A percentile compares a stretch with the other conserved stretches of the same genome.
Conservation (phyloP, 2,888 invertebrate genomes). For the Vannuccia rotundouncinata region DNA sequence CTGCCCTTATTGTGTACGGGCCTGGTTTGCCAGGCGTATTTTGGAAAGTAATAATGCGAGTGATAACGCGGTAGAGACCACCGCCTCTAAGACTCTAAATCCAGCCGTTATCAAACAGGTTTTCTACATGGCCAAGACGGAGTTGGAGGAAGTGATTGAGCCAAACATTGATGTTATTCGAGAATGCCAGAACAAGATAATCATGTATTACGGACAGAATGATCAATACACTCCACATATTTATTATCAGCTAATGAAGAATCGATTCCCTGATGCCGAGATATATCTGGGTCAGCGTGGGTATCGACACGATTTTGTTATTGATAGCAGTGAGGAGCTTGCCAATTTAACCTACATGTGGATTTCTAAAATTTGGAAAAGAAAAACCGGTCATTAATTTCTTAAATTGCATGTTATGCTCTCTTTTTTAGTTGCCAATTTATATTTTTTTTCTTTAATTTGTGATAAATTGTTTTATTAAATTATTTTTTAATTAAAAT, state of each 20-base stretch:
- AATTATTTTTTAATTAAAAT: no score
- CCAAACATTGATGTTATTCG: conserved; percentile 64
- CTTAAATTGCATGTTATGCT: no score
- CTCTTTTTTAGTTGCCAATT: no score
- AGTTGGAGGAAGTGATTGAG: conserved; percentile 68
- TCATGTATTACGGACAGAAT: conserved; percentile 70
- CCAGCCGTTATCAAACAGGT: conserved; percentile 43
- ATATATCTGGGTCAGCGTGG: conserved; percentile 61
- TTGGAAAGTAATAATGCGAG: neutral
- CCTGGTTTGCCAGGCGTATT: conserved; percentile 42
- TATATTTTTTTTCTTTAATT: no score
- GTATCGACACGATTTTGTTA: conserved; percentile 73
- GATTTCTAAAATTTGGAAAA: conserved; percentile 48
- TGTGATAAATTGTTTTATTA: no score
- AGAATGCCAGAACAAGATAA: conserved; percentile 63
- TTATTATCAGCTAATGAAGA: conserved; percentile 66
- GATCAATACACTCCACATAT: conserved; percentile 77
- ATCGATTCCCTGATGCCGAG: conserved; percentile 62
- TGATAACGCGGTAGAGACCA: neutral
- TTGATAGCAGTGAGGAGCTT: conserved; percentile 58
- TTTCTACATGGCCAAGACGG: conserved; percentile 59
- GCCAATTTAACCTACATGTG: conserved; percentile 48
- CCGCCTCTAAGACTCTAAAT: conserved; percentile 16
- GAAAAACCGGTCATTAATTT: no score
- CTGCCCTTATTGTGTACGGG: conserved; percentile 43